These are phyloP conservation scores for Callaeas wilsoni DNA, from an alignment of 2,113 vertebrate species.

Conservation along the genomic window DNA sequence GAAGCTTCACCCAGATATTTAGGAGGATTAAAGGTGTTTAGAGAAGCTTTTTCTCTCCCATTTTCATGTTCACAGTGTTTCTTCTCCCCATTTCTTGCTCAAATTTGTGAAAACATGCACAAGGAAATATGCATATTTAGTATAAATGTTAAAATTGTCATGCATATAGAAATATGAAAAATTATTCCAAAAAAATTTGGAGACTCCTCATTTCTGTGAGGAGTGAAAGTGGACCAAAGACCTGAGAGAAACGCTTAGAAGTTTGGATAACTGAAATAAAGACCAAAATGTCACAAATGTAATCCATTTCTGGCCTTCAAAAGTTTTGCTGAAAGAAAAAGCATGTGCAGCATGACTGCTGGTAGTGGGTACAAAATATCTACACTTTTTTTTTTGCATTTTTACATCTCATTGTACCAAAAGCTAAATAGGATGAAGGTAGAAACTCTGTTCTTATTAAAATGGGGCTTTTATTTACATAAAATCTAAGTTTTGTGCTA, in stretches of 20 bases:
- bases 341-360: not conserved
- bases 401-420: not conserved
- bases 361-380: not conserved
- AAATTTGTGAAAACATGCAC: not conserved
- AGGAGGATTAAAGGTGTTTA: not conserved
- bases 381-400: not conserved
- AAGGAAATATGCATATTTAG: not conserved
- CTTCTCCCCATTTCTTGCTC: not conserved
- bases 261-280: not conserved
- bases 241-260: not conserved
- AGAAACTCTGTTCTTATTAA: not conserved
- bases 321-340: not conserved
- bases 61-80: not conserved
- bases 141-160: not conserved
- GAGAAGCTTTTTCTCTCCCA: not conserved
- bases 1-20: not conserved
- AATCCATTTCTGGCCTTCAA: not conserved
- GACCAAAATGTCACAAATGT: not conserved
- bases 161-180: not conserved
- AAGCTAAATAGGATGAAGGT: not conserved
- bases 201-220: not conserved
- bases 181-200: not conserved
- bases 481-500: not conserved
- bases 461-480: not conserved
- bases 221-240: not conserved